These are phyloP conservation scores for Apostichopus leukothele DNA, from an alignment of 53 echinoderm and acorn worm species.

Conservation along the genomic window DNA sequence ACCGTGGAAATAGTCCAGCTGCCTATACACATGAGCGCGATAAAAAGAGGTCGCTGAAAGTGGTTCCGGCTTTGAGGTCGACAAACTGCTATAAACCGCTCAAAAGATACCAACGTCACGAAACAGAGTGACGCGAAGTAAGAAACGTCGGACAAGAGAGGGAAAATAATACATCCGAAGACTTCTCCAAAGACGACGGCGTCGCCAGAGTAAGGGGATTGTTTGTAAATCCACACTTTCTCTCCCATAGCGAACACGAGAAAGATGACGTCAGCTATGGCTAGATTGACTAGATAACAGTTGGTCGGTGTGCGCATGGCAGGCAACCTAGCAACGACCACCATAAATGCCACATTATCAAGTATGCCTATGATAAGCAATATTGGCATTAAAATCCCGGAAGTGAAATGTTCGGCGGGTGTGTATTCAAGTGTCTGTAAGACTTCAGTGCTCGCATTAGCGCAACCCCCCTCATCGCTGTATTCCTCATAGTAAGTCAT, in stretches of 20 bases:
- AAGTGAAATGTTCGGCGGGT: constrained; percentile 56
- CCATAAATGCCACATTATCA: constrained; percentile 79
- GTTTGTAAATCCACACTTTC: constrained; percentile 61
- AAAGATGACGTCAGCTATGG: constrained; percentile 83
- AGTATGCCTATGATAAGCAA: constrained; percentile 71
- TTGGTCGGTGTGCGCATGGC: constrained; percentile 89
- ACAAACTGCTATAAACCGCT: constrained; percentile 82
- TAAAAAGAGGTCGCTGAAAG: constrained; percentile 40
- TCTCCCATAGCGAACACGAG: constrained; percentile 81
- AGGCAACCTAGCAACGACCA: constrained; percentile 72
- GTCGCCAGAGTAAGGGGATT: constrained; percentile 63
- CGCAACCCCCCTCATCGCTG: neutral
- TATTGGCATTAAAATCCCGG: constrained; percentile 70
- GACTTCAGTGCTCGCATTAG: neutral
- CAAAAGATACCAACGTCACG: constrained; percentile 80
- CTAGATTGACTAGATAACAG: constrained; percentile 78
- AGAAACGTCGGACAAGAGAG: constrained; percentile 70
- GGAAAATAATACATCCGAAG: constrained; percentile 67
- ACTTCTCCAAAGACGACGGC: constrained; percentile 56
- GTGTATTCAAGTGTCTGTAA: constrained; percentile 33
- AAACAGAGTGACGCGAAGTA: constrained; percentile 89
- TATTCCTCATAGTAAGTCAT: neutral
- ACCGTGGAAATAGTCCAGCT: constrained; percentile 48
- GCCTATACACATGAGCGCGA: constrained; percentile 9
- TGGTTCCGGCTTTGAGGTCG: constrained; percentile 52